Evolutionary conservation across 1,140 invertebrate genomes (phyloP).

Genomic region (Eriosoma lanigerum): DNA sequence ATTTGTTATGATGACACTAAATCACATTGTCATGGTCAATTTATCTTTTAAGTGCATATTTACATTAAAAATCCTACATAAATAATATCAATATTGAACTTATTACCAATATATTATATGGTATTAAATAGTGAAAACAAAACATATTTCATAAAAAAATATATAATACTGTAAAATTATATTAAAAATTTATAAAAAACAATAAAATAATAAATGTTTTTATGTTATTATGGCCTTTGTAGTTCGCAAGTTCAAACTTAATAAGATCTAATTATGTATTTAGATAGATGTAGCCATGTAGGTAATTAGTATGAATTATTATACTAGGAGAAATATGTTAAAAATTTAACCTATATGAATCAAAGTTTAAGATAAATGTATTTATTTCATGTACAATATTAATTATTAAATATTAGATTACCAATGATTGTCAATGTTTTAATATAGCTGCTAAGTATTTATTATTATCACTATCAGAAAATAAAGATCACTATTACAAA

Average conservation of each 20-base stretch:
- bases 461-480: neutral
- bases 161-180: no score
- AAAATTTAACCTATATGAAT: neutral
- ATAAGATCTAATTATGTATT: no score
- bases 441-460: neutral
- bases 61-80: neutral
- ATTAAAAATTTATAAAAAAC: no score
- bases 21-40: constrained; percentile 27
- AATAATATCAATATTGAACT: neutral
- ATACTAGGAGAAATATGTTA: no score
- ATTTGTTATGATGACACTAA: neutral
- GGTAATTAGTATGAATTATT: no score
- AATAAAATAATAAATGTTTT: no score
- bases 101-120: no score
- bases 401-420: constrained; percentile 11
- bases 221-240: no score
- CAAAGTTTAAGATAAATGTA: neutral
- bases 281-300: no score
- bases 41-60: neutral
- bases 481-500: neutral
- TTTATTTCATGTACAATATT: neutral
- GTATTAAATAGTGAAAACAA: no score
- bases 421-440: neutral
- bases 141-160: no score
- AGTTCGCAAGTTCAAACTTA: no score